Conservation (phyloP, 2,113 vertebrate species). For the Limnothrissa miodon region DNA sequence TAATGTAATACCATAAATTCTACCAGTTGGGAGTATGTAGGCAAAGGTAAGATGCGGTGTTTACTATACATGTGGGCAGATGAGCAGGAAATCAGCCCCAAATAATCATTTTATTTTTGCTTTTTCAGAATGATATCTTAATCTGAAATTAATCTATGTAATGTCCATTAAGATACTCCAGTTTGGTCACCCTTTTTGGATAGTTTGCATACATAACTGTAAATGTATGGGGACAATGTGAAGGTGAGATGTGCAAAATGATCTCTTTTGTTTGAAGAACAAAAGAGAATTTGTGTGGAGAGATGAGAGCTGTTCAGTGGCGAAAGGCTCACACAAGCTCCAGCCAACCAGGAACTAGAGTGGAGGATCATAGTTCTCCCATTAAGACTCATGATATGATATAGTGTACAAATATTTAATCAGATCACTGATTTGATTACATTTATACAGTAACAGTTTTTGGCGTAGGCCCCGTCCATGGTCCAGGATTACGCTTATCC, state of each 20-base stretch:
- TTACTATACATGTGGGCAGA: not conserved
- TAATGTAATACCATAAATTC: not conserved
- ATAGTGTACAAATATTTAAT: too few species aligned
- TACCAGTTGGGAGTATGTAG: not conserved
- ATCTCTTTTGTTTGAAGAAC: too few species aligned
- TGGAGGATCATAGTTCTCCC: too few species aligned
- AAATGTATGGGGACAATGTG: not conserved
- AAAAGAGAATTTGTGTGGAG: not conserved
- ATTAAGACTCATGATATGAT: too few species aligned
- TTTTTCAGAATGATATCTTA: not conserved
- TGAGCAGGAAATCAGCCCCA: not conserved
- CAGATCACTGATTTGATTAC: too few species aligned
- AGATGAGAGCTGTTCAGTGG: not conserved
- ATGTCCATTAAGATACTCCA: not conserved
- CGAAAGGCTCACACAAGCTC: too few species aligned
- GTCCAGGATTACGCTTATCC: too few species aligned
- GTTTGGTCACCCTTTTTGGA: not conserved
- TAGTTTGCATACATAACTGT: not conserved
- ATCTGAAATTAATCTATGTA: not conserved
- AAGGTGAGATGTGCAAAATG: not conserved
- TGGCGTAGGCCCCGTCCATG: too few species aligned
- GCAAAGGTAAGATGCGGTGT: not conserved
- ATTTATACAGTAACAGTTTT: too few species aligned
- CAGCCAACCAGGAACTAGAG: too few species aligned
- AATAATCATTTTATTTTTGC: not conserved